Evolutionary conservation across 1,140 invertebrate genomes (phyloP).

Genomic region (Coelopa frigida): DNA sequence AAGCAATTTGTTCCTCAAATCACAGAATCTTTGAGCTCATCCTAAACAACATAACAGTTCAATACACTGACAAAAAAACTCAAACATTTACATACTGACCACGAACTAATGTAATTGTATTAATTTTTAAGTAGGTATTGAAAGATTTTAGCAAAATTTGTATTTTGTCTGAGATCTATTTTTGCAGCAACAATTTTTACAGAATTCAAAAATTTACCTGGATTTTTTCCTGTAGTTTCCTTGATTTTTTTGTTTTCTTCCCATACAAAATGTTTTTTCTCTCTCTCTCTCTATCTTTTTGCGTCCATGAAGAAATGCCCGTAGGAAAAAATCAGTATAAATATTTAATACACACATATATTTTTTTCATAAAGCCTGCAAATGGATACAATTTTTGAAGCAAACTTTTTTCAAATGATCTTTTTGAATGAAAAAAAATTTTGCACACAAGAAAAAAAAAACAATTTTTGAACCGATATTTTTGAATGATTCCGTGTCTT

Average conservation of each 20-base stretch:
- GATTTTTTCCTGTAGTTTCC: not conserved
- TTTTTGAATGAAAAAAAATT: conserved; percentile 8
- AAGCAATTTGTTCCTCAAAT: not conserved
- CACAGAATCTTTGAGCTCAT: not conserved
- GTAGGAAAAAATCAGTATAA: too few species aligned
- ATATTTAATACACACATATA: too few species aligned
- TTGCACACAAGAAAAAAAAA: conserved; percentile 11
- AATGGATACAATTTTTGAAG: conserved; percentile 8
- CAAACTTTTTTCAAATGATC: conserved; percentile 15
- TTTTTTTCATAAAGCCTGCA: too few species aligned
- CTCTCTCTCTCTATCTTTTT: not conserved
- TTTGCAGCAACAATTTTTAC: not conserved
- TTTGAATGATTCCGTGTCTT: conserved; percentile 9
- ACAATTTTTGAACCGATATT: conserved; percentile 4
- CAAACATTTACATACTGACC: not conserved
- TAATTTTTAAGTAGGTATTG: not conserved
- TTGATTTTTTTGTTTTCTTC: not conserved
- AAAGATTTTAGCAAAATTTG: not conserved
- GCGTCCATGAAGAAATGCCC: not conserved
- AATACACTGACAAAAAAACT: not conserved
- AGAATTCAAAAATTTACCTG: not conserved
- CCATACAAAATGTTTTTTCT: not conserved
- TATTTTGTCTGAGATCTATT: conserved; percentile 2
- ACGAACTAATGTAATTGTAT: not conserved
- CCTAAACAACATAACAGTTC: conserved; percentile 1